Base-by-base conservation (phyloP, 2,113 vertebrate genomes). In the Nerophis lumbriciformis region DNA sequence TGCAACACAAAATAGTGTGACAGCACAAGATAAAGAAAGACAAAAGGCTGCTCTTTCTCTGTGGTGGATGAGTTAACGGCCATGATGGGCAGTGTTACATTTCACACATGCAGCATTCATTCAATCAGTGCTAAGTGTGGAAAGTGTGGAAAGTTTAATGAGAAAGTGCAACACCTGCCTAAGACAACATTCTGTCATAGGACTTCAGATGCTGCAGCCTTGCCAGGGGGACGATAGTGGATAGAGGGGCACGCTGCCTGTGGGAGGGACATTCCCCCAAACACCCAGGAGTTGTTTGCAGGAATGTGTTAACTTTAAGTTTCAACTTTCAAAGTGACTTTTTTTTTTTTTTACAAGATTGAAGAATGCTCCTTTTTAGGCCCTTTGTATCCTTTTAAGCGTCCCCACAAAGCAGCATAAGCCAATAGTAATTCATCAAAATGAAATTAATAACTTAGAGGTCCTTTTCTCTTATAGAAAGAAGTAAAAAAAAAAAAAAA, bases 361-460 rank as follows among this genome's bases (percentile, higher is more conserved):
- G 65, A 57, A 78, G 65, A 74, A 61, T 73, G 63, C 49, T 48
- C 19, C 35, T 53, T 68, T 84, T 71, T 59, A 51, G 35, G 44
- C 19, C 16, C 53, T 69, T 75, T 69, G 68, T 77, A 15, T 68
- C 38, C 21, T 2, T 51, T 48, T 50, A 61, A 79, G 65, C 44
- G 52, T 55, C 47, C 60, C 39, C 55, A 73, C 67, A 73, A 66
- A 72, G 61, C 51, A 57, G 63, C 56, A 14, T 65, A 52, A 87
- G 87, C 68, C 84, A 84, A 76, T n/a, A n/a, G 83, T 81, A 83
- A 88, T 86, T 89, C 57, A 71, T 83, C 88, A 83, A 81, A 70
- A 57, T 44, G 66, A 88, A 91, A 88, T 90, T 87, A 87, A 93
- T 90, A 92, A 84, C 51, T 28, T 69, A 88, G 83, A 86, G 66